Conservation (phyloP, 1,140 invertebrate species). For the Heliconius himera region DNA sequence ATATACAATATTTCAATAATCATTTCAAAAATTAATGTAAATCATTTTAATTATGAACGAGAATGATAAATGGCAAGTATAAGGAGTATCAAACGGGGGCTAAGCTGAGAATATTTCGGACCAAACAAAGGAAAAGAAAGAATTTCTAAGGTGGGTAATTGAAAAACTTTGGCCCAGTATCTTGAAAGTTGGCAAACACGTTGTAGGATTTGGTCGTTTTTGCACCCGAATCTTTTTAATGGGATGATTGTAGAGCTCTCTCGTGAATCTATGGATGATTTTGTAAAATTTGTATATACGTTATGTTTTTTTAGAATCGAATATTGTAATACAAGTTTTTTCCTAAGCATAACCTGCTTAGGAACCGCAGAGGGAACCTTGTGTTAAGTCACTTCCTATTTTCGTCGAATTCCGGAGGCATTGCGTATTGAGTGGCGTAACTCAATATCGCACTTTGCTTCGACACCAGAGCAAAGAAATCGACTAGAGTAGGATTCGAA, state of each 20-base stretch:
- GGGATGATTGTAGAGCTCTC: not conserved
- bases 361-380: no score
- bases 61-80: not conserved
- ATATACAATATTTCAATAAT: no score
- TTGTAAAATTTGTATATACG: not conserved
- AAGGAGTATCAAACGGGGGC: not conserved
- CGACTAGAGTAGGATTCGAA: no score
- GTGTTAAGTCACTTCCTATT: no score
- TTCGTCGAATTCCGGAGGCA: no score
- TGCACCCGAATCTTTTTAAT: constrained; percentile 5
- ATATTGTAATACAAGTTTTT: no score
- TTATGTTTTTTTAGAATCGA: no score
- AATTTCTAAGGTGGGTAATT: constrained; percentile 20
- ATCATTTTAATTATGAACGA: not conserved
- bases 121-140: constrained; percentile 17
- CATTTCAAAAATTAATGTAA: not conserved
- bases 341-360: no score
- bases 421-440: no score
- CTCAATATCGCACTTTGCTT: no score
- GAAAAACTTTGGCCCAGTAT: constrained; percentile 19
- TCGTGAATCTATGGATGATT: not conserved
- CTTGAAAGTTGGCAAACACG: constrained; percentile 25
- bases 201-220: constrained; percentile 14
- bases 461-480: no score
- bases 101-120: constrained; percentile 2